Base-by-base conservation (phyloP, 2,113 vertebrate genomes). In the Burhinus bistriatus region DNA sequence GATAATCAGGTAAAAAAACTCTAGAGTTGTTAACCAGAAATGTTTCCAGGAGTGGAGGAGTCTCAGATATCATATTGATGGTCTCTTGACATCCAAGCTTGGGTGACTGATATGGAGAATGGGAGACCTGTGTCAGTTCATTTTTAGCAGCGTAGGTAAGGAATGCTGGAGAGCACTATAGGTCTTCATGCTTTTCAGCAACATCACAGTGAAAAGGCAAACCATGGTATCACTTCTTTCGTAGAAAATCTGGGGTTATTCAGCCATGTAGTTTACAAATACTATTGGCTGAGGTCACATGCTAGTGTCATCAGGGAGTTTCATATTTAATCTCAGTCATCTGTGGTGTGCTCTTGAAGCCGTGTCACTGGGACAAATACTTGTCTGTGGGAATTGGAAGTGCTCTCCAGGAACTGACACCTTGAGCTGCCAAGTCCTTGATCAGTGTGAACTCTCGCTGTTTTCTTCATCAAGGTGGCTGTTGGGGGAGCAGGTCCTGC, bases 361-460 rank as follows among this genome's bases (percentile, higher is more conserved):
- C 86, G 66, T 83, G 84, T 83, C 90, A 83, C 76, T 25, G 61
- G 79, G 70, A 69, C 36, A 84, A 61, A 83, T 85, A 87, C 85
- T 82, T 89, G 70, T 45, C 78, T 81, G 61, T 36, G 76, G 96
- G 96, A 95, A 92, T 69, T 95, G 92, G 88, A 76, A 87, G 76
- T 59, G 47, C 25, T 93, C 91, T 95, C 89, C 80, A 96, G 93
- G 90, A 90, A 40, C 62, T 44, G 54, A 93, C 94, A 75, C 69
- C 64, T 89, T 82, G 44, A 77, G 45, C 88, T 97, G 97, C 97
- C 91, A 96, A 95, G 62, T 97, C 76, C 78, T 97, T 89, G 79
- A 73, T 91, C 65, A 30, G 77, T 97, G 93, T 93, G 97, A 98
- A 97, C 91, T 96, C 97, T 98, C 95, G 86, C 92, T 65, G 26